Conservation (phyloP, 1,140 invertebrate genomes). For the Teleogryllus occipitalis region DNA sequence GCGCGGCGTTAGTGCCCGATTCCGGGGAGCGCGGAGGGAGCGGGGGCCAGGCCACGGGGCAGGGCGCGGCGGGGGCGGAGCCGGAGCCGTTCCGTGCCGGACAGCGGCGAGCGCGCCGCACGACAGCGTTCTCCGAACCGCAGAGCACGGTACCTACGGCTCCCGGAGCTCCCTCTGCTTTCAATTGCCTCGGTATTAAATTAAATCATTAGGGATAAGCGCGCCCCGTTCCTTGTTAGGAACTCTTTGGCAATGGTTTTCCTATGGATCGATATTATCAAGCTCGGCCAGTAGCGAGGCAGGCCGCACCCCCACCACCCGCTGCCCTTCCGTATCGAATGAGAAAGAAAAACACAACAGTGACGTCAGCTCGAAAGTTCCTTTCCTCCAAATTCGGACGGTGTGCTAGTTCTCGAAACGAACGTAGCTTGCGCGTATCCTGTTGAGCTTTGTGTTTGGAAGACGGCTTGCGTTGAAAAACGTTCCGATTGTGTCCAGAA, state of each 20-base stretch:
- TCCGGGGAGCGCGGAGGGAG: no score
- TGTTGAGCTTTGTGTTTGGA: background rate
- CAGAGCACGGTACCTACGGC: no score
- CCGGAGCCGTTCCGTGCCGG: no score
- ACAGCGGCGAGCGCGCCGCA: no score
- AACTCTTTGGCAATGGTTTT: background rate
- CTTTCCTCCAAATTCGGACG: background rate
- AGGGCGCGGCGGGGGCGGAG: no score
- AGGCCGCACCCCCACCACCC: no score
- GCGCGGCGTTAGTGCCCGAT: no score
- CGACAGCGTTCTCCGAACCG: no score
- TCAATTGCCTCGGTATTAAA: background rate
- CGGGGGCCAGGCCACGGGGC: no score
- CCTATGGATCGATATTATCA: background rate
- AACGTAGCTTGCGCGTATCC: background rate
- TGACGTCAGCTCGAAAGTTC: background rate
- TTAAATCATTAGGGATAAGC: background rate
- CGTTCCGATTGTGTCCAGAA: no score
- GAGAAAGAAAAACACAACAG: background rate
- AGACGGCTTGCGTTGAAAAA: background rate
- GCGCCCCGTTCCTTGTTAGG: background rate
- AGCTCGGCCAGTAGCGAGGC: background rate
- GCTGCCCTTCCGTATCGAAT: background rate
- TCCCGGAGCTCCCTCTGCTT: background rate
- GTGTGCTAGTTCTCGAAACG: background rate